Evolutionary conservation across 2,113 vertebrate species (phyloP).

Genomic region (Serilophus lunatus): DNA sequence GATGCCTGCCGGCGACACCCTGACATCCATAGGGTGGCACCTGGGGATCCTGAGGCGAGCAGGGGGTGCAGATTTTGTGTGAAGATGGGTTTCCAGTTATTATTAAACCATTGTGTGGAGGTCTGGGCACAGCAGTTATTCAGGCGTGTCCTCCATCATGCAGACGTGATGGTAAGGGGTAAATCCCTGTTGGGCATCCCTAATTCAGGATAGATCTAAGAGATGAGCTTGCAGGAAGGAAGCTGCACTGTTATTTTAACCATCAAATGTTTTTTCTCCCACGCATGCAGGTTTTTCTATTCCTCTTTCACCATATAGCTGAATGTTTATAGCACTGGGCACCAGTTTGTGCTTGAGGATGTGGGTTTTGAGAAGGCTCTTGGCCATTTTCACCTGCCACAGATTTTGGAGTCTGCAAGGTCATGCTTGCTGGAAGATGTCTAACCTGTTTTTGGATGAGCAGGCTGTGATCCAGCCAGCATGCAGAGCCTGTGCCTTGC

Average conservation of each 20-base stretch:
- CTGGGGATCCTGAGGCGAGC: rapidly evolving
- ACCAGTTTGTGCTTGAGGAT: not conserved
- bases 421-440: not conserved
- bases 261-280: not conserved
- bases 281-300: not conserved
- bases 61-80: not conserved
- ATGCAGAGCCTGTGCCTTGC: not conserved
- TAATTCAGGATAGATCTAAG: not conserved
- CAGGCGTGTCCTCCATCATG: not conserved
- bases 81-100: not conserved
- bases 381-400: not conserved
- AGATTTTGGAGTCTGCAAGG: not conserved
- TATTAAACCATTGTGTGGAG: rapidly evolving
- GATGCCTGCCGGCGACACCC: rapidly evolving
- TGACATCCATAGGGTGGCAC: not conserved
- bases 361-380: not conserved
- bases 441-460: not conserved
- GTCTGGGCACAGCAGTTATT: not conserved
- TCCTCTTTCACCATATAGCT: not conserved
- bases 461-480: not conserved
- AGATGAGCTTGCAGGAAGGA: not conserved
- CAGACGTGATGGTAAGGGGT: not conserved
- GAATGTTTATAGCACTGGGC: not conserved
- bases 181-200: not conserved
- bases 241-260: not conserved